Conservation (phyloP, 2,113 vertebrate species). For the Anseranas semipalmata region DNA sequence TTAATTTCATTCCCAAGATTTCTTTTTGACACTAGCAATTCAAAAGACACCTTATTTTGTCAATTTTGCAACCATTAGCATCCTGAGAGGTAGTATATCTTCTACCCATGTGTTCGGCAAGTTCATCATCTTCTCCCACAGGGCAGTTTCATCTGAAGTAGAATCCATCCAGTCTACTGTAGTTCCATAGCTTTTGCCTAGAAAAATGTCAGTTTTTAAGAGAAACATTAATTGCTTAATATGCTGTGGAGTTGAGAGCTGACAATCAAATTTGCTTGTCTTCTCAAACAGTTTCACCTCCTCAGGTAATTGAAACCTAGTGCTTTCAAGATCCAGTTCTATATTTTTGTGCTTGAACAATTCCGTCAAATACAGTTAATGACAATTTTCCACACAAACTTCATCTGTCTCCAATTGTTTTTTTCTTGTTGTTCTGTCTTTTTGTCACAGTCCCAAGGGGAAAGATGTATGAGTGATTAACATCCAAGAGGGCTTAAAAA, state of each 20-base stretch:
- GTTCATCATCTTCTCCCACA: constrained; percentile 91
- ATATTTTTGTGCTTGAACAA: background rate
- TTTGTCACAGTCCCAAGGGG: background rate
- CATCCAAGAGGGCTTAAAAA: background rate
- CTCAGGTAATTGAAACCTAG: background rate
- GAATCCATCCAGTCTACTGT: constrained; percentile 95
- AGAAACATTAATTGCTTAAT: background rate
- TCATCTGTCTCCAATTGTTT: background rate
- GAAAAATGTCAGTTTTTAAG: background rate
- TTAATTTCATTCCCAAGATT: background rate
- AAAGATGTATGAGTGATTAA: background rate
- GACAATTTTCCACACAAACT: background rate
- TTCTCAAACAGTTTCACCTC: background rate
- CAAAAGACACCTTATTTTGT: constrained; percentile 74
- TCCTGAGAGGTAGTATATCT: constrained; percentile 87
- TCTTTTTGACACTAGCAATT: background rate
- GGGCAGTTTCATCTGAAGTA: constrained; percentile 79
- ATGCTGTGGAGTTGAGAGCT: background rate
- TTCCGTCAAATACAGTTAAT: background rate
- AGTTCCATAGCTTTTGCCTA: constrained; percentile 90
- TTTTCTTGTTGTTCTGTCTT: background rate
- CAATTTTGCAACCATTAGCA: constrained; percentile 84
- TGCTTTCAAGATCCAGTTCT: background rate
- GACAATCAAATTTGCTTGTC: background rate
- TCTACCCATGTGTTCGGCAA: constrained; percentile 88